phyloP scores from a whole-genome alignment of 2,113 vertebrate species.

The Daphoenositta chrysoptera region DNA sequence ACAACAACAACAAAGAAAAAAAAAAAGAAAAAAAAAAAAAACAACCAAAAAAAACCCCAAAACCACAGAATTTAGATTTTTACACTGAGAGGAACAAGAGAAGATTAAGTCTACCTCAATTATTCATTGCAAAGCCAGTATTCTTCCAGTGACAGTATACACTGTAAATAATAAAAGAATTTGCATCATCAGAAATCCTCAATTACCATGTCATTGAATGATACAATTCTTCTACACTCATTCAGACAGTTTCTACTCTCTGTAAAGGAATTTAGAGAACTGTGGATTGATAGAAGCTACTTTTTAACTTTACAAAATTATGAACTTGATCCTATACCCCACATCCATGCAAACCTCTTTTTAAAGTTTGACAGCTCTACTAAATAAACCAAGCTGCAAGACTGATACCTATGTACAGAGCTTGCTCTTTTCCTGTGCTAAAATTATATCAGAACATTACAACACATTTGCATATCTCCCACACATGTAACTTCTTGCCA shows the following conservation, averaged over 20 bases:
- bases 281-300: background rate
- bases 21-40: background rate
- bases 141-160: background rate
- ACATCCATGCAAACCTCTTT: background rate
- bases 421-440: constrained; percentile 38
- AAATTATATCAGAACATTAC: constrained; percentile 33
- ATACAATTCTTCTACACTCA: background rate
- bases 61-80: background rate
- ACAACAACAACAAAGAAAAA: no score
- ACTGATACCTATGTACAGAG: background rate
- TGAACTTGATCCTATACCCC: background rate
- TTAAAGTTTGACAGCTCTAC: background rate
- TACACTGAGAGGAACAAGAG: background rate
- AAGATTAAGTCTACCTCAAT: background rate
- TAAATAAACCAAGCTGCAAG: background rate
- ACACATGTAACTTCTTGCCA: background rate
- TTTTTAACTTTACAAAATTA: background rate
- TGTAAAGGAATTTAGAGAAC: background rate
- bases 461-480: constrained; percentile 41
- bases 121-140: background rate
- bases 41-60: background rate
- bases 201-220: background rate
- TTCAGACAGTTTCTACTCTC: background rate
- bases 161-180: background rate
- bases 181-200: background rate